Base-by-base conservation (phyloP, 2,113 vertebrate genomes). In the Laterallus jamaicensis region DNA sequence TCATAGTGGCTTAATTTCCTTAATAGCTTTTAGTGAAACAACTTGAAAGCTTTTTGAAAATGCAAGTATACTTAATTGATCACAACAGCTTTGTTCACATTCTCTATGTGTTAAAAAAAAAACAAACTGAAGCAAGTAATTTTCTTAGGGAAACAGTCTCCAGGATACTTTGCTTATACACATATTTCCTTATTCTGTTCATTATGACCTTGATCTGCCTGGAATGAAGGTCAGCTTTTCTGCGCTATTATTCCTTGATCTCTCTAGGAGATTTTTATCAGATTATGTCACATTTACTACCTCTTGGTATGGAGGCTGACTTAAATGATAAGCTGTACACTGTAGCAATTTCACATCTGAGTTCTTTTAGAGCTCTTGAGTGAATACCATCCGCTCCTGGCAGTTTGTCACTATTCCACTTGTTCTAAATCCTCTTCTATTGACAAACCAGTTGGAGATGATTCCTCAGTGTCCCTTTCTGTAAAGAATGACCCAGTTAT, bases 271-370 rank as follows among this genome's bases (percentile, higher is more conserved):
- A 39, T 64, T 90, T 94, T 79, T 56, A 15, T 82, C 16, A 50
- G 28, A 55, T 59, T 62, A 11, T 82, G 82, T 76, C 82, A 49
- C 40, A 58, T 93, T 86, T 94, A 12, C n/a, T 83, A 22, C 31
- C 12, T 70, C 40, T 76, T 87, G 55, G 12, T 80, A 42, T 50
- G 50, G 47, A 80, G 37, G 39, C 68, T 81, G 63, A 86, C 52
- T 88, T 69, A 90, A 92, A 94, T 55, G 12, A 69, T 92, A 71
- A 71, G 37, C 21, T 86, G 39, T 52, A 62, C 31, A 21, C 22
- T 32, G 59, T 40, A 86, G 76, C 60, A 90, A 92, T 95, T 97
- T 93, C 94, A 93, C 92, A 86, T 90, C 42, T 94, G 90, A 94
- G 91, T 90, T 90, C 91, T 81, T 94, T 90, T 70, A 93, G 59